A percentile compares a stretch with the other conserved stretches of the same genome.
These are phyloP conservation scores for Sebastes wilsoni DNA, from an alignment of 2,797 vertebrate genomes.

Conservation along the genomic window DNA sequence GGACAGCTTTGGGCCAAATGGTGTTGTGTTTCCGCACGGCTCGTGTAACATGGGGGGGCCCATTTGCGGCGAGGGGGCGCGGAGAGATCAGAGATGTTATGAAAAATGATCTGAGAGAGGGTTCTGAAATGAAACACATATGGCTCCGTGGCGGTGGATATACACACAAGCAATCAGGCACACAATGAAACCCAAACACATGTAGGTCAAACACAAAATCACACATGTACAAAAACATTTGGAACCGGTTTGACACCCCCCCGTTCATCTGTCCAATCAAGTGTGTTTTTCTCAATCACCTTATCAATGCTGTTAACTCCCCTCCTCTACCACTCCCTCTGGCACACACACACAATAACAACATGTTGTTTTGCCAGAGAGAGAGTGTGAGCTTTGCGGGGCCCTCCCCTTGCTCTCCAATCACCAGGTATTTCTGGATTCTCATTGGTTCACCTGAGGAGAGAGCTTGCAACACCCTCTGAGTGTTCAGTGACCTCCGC, in stretches of 20 bases:
- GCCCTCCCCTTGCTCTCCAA: constrained; percentile 34
- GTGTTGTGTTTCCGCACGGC: constrained; percentile 55
- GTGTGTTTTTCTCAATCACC: constrained; percentile 35
- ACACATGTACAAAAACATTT: constrained; percentile 19
- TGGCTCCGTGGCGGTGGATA: constrained; percentile 9
- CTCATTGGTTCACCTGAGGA: constrained; percentile 63
- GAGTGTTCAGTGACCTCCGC: constrained; percentile 57
- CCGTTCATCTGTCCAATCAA: constrained; percentile 21
- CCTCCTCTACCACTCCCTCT: constrained; percentile 33
- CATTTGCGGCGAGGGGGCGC: background rate
- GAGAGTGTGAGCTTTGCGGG: background rate
- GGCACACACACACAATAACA: constrained; percentile 24
- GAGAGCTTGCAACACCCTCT: constrained; percentile 46
- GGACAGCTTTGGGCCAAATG: constrained; percentile 60
- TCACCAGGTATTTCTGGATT: constrained; percentile 57
- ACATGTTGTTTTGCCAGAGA: constrained; percentile 45
- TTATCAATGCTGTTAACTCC: constrained; percentile 40
- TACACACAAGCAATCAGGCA: constrained; percentile 16
- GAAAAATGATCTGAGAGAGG: constrained; percentile 43
- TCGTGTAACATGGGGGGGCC: constrained; percentile 46
- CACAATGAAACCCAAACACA: constrained; percentile 29
- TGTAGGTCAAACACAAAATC: background rate
- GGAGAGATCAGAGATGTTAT: constrained; percentile 53
- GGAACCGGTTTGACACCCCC: constrained; percentile 25
- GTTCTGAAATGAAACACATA: constrained; percentile 41